A percentile compares a stretch with the other conserved stretches of the same genome.
phyloP scores from a whole-genome alignment of 2,888 invertebrate genomes.

The Pachymerium ferrugineum region DNA sequence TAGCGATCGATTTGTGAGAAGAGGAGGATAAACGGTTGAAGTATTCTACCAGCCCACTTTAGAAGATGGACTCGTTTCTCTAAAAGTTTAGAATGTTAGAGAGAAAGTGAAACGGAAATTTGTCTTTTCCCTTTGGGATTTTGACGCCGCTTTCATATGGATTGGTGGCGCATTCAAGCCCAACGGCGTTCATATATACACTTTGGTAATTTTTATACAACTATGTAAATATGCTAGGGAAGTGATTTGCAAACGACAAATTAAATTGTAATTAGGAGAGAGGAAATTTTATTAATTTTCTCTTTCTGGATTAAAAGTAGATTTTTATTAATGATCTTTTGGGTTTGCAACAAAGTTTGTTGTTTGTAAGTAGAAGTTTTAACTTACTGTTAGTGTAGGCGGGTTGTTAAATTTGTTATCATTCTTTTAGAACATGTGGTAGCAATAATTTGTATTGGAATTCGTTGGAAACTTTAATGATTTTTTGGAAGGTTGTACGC shows the following conservation, averaged over 20 bases:
- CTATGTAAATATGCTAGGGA: neutral
- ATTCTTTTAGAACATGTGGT: too few species aligned
- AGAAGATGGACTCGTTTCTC: slow-evolving; percentile 4
- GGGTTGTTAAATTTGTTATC: too few species aligned
- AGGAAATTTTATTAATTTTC: neutral
- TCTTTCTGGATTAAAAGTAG: neutral
- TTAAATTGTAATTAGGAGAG: neutral
- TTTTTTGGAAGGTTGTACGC: too few species aligned
- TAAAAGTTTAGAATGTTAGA: neutral
- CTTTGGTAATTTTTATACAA: neutral
- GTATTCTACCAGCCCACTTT: neutral
- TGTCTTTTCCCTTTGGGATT: neutral
- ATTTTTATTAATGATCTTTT: too few species aligned
- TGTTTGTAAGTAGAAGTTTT: too few species aligned
- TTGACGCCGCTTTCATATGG: neutral
- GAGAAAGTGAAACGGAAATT: neutral
- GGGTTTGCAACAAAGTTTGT: too few species aligned
- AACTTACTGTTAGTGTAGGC: too few species aligned
- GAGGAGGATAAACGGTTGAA: neutral
- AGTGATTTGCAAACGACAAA: neutral
- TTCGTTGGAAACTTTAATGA: too few species aligned
- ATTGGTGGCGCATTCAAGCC: too few species aligned
- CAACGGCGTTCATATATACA: neutral
- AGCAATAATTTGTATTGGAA: too few species aligned
- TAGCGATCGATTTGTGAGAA: neutral